These are phyloP conservation scores for Phoxinus phoxinus DNA, from an alignment of 2,113 vertebrate genomes.

Conservation along the genomic window DNA sequence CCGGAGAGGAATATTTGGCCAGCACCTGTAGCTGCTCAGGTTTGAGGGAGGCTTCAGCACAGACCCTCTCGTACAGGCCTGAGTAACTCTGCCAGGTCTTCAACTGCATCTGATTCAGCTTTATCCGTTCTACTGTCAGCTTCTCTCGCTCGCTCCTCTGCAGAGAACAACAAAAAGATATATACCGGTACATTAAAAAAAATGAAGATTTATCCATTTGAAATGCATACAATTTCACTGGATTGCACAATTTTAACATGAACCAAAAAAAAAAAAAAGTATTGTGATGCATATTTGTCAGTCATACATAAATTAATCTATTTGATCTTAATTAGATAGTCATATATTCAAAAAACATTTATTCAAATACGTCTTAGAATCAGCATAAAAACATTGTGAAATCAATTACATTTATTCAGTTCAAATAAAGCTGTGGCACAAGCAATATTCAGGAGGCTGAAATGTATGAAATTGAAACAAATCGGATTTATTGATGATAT, in stretches of 20 bases:
- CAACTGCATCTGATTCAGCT: slow-evolving; percentile 83
- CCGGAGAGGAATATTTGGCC: slow-evolving; percentile 85
- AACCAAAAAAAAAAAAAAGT: background rate
- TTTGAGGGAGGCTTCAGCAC: slow-evolving; percentile 85
- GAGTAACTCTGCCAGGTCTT: slow-evolving; percentile 88
- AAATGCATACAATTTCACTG: background rate
- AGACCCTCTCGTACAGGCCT: slow-evolving; percentile 87
- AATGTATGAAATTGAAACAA: background rate
- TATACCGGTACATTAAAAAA: background rate
- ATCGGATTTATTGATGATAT: background rate
- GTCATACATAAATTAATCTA: background rate
- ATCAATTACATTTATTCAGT: background rate
- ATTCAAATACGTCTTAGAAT: background rate
- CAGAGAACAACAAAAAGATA: background rate
- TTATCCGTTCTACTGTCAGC: slow-evolving; percentile 59
- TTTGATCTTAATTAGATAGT: no score
- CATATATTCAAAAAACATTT: no score
- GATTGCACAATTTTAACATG: background rate
- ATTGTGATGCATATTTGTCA: background rate
- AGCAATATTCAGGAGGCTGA: background rate
- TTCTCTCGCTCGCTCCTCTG: slow-evolving; percentile 53
- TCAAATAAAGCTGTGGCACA: background rate
- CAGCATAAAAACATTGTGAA: background rate
- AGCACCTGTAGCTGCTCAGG: slow-evolving; percentile 92
- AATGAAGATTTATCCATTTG: background rate